These are phyloP conservation scores for Chlorocebus sabaeus DNA, from an alignment of 2,113 vertebrate species.

Conservation along the genomic window DNA sequence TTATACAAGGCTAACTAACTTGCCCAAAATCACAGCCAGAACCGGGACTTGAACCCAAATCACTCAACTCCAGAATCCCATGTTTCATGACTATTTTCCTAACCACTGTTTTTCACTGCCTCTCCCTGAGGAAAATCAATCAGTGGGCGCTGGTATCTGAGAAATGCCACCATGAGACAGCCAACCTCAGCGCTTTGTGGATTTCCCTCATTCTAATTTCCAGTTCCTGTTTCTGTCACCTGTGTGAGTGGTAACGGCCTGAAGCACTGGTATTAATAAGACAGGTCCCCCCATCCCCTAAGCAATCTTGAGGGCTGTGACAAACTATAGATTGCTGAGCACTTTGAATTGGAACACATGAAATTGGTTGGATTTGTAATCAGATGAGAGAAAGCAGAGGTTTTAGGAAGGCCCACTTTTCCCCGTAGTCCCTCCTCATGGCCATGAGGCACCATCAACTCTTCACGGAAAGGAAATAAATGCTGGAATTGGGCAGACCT, in stretches of 20 bases:
- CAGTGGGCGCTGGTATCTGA: neutral
- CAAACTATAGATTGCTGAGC: neutral
- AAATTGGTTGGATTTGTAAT: neutral
- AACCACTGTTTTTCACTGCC: neutral
- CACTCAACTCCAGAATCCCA: neutral
- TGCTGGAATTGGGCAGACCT: neutral
- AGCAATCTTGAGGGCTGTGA: neutral
- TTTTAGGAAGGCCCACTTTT: neutral
- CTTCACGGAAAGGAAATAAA: neutral
- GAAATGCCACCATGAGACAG: neutral
- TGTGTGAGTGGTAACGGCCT: neutral
- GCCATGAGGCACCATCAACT: neutral
- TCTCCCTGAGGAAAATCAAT: neutral
- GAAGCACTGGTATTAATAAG: neutral
- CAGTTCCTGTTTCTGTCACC: neutral
- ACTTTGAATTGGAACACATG: neutral
- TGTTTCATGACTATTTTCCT: neutral
- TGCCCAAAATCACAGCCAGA: neutral
- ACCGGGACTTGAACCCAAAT: neutral
- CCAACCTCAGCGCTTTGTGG: neutral
- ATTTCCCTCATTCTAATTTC: slow-evolving; percentile 20
- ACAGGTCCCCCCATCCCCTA: neutral
- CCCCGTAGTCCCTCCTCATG: neutral
- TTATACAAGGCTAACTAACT: neutral
- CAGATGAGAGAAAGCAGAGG: neutral